These are phyloP conservation scores for Hyles lineata DNA, from an alignment of 2,888 invertebrate species.

Conservation along the genomic window DNA sequence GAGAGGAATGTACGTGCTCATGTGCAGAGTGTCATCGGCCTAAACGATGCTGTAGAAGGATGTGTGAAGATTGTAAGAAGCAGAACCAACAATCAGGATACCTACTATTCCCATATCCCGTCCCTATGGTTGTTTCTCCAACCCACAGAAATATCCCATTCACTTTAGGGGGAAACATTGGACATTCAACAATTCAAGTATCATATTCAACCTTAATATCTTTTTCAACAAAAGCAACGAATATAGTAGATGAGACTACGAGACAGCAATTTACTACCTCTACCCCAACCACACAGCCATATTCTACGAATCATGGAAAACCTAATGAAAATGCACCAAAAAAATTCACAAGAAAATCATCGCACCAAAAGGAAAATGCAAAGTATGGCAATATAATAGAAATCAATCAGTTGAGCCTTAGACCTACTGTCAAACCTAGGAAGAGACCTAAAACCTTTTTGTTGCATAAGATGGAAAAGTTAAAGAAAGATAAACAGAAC, in stretches of 20 bases:
- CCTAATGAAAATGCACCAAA: neutral
- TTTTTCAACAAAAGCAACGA: neutral
- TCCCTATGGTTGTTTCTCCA: slow-evolving; percentile 34
- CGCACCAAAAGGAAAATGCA: neutral
- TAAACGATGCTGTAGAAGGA: slow-evolving; percentile 36
- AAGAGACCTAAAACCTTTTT: slow-evolving; percentile 22
- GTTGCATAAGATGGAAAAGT: slow-evolving; percentile 9
- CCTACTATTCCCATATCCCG: slow-evolving; percentile 39
- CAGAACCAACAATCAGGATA: slow-evolving; percentile 27
- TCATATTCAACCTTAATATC: neutral
- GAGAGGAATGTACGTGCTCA: slow-evolving; percentile 37
- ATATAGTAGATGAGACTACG: neutral
- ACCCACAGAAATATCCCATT: neutral
- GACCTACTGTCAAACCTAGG: neutral
- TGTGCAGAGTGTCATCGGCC: slow-evolving; percentile 39
- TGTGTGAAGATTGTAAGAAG: slow-evolving; percentile 37
- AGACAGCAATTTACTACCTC: neutral
- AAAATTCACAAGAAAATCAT: neutral
- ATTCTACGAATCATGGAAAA: neutral
- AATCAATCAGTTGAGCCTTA: neutral
- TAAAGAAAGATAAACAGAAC: neutral
- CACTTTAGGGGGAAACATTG: no score
- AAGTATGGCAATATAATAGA: neutral
- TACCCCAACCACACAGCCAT: neutral
- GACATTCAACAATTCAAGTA: neutral